Base-by-base conservation (phyloP, 92 coral and sea anemone genomes). In the Metridium senile region DNA sequence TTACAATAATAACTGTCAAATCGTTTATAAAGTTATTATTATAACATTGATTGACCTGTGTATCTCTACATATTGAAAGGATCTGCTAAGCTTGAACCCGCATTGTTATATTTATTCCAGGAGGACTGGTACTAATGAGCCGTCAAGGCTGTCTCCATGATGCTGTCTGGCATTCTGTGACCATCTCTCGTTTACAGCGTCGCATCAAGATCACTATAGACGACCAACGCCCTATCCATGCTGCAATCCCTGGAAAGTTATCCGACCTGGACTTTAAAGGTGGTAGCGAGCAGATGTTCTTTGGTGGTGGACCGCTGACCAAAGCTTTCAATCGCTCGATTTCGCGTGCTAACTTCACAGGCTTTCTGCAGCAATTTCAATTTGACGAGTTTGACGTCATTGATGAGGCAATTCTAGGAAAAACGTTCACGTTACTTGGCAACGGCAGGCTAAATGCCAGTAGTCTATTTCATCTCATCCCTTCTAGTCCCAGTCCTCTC, bases 221-320 rank as follows among this genome's bases (percentile, higher is more conserved):
- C 34, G 68, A 70, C 26, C 84, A 79, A 28, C 43, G 54, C 25
- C 84, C 68, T 13, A 59, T 70, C 62, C 62, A 51, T 58, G 76
- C 76, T 8, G 70, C 57, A 13, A 70, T 79, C 35, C 84, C 84
- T 26, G 84, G 84, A 70, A 53, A 56, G 28, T 79, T 69, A 20
- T 69, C 76, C 11, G 68, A 68, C 84, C 76, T 79, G 61, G 84
- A 79, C 70, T 79, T 79, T 25, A 79, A 79, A 49, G 84, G 84
- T 18, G 84, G 76, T n/a, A 70, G 51, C 13, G 84, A 70, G 39
- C 49, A 43, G 67, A 58, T 79, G 84, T 29, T 54, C 28, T 79
- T 79, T 45, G 72, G 84, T 18, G 84, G 84, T 7, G 84, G 84
- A 57, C 84, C 84, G 39, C 53, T 13, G 67, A 57, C 63, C 68